Conservation (phyloP, 2,113 vertebrate species). For the Mixornis gularis region DNA sequence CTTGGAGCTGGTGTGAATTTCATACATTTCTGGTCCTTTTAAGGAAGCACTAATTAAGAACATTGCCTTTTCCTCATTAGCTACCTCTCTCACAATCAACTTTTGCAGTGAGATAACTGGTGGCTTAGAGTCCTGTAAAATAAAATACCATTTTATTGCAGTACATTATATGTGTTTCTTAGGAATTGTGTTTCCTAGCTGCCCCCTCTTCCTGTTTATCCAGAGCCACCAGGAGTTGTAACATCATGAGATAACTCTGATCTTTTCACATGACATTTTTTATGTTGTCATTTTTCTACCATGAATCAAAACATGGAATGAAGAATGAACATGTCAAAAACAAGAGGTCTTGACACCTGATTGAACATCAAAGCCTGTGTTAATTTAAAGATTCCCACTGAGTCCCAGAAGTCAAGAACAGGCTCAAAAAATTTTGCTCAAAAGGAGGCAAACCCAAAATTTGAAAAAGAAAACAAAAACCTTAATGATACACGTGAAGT, state of each 20-base stretch:
- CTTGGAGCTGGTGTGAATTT: conserved; percentile 89
- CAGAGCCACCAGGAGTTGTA: neutral
- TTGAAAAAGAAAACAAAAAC: neutral
- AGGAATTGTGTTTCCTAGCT: neutral
- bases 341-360: neutral
- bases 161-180: neutral
- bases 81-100: conserved; percentile 93
- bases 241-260: neutral
- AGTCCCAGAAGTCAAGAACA: neutral
- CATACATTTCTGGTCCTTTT: conserved; percentile 94
- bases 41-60: conserved; percentile 94
- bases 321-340: neutral
- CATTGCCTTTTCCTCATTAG: conserved; percentile 95
- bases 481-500: neutral
- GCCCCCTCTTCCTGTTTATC: neutral
- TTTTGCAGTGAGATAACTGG: conserved; percentile 92
- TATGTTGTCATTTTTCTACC: neutral
- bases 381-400: neutral
- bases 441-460: neutral
- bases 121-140: conserved; percentile 87
- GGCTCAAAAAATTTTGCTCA: neutral
- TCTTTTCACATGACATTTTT: neutral
- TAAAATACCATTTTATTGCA: neutral
- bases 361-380: neutral
- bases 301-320: neutral